Base-by-base conservation (phyloP, 2,888 invertebrate genomes). In the Epiblema foenella region DNA sequence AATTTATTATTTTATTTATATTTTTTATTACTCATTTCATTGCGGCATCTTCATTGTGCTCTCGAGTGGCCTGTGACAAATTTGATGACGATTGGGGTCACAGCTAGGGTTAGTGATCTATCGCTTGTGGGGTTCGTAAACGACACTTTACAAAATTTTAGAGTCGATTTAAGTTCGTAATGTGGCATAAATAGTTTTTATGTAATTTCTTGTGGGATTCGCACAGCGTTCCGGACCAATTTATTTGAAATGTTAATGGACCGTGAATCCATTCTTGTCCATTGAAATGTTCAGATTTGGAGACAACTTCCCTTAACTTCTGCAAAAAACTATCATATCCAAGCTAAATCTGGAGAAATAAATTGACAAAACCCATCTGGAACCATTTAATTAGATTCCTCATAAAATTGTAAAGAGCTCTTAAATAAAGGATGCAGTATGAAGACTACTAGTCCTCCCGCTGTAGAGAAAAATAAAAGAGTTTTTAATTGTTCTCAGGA, bases 1-100 rank as follows among this genome's bases (percentile, higher is more conserved):
- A 92, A 90, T 91, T 92, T 92, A 92, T 92, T 92, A 93, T 93
- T 92, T 91, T 90, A 92, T 93, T 93, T 90, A 90, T 85, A 81
- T 89, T 90, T 90, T 92, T 93, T 91, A 91, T 92, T 90, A 86
- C 85, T 83, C 81, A 82, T 83, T 84, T 83, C 84, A 89, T 88
- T 90, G 89, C 85, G 85, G 84, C 82, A 78, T 87, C 85, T 83
- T 84, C 83, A 88, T 93, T 93, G 92, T 93, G 78, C 71, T 85
- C 80, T 90, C 85, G 89, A 92, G 92, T 92, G 88, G 88, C 83
- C 91, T 93, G 93, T 93, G 93, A 93, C 93, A 93, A 93, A 93
- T 93, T 93, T 90, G 91, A 92, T 90, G 91, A 91, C 89, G 84
- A 86, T 87, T 87, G 89, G 91, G 92, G 93, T 92, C 90, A 91